A percentile compares a stretch with the other conserved stretches of the same genome.
phyloP scores from a whole-genome alignment of 2,888 invertebrate genomes.

The Eubasilissa splendida region DNA sequence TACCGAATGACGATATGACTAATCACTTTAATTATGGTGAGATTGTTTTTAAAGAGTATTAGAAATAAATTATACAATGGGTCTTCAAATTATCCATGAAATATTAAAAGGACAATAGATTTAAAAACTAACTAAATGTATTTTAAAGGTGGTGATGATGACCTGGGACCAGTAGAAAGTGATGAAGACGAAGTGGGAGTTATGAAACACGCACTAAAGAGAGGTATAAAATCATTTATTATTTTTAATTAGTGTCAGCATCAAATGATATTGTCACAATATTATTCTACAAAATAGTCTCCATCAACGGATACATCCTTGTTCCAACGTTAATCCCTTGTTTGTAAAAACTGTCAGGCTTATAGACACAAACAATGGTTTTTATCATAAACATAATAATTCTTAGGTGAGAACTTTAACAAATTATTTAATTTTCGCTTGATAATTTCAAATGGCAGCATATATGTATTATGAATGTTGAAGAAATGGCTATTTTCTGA shows the following conservation, averaged over 20 bases:
- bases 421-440: too few relatives aligned
- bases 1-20: slow-evolving; percentile 64
- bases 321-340: too few relatives aligned
- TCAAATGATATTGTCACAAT: neutral
- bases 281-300: too few relatives aligned
- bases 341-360: too few relatives aligned
- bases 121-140: neutral
- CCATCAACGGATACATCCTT: too few relatives aligned
- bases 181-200: slow-evolving; percentile 56
- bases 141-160: slow-evolving; percentile 58
- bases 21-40: slow-evolving; percentile 50
- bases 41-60: neutral
- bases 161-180: slow-evolving; percentile 55
- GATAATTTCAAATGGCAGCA: too few relatives aligned
- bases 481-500: too few relatives aligned
- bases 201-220: slow-evolving; percentile 47
- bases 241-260: neutral
- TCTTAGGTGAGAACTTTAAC: too few relatives aligned
- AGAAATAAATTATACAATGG: neutral
- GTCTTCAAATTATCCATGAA: neutral
- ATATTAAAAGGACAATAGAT: neutral
- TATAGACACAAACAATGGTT: too few relatives aligned
- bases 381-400: too few relatives aligned
- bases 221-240: slow-evolving; percentile 37
- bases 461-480: too few relatives aligned